Percentiles rank a stretch among this genome's conserved stretches.
Conservation (phyloP, 53 echinoderm and acorn worm species). For the Glandiceps talaboti region DNA sequence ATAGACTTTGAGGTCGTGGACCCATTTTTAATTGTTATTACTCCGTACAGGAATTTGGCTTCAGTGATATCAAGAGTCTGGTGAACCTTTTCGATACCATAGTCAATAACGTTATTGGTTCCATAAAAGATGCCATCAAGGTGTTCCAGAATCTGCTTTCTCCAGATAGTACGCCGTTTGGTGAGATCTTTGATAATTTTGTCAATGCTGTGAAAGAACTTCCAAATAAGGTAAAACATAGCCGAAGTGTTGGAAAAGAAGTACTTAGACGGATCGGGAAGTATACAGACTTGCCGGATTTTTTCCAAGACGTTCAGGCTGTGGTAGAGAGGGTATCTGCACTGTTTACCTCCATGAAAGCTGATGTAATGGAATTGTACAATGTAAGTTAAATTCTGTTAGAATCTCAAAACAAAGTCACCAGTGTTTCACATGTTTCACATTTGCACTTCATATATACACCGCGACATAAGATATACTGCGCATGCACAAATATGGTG, state of each 20-base stretch:
- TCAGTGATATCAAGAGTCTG: not conserved
- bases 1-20: no score
- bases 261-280: conserved; percentile 1
- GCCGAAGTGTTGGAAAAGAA: not conserved
- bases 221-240: not conserved
- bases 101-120: not conserved
- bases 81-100: not conserved
- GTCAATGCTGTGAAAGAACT: not conserved
- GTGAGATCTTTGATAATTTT: not conserved
- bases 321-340: conserved; percentile 18
- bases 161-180: not conserved
- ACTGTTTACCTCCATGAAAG: conserved; percentile 30
- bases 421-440: no score
- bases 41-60: not conserved
- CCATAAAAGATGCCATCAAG: not conserved
- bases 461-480: no score
- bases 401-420: no score
- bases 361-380: conserved; percentile 39
- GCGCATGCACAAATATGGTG: no score
- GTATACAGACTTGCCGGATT: conserved; percentile 14
- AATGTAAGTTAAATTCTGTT: conserved; percentile 22
- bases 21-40: no score
- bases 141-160: not conserved
- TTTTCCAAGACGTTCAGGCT: conserved; percentile 5
- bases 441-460: no score